These are phyloP conservation scores for Aporrectodea caliginosa DNA, from an alignment of 1,140 invertebrate species.

Conservation along the genomic window DNA sequence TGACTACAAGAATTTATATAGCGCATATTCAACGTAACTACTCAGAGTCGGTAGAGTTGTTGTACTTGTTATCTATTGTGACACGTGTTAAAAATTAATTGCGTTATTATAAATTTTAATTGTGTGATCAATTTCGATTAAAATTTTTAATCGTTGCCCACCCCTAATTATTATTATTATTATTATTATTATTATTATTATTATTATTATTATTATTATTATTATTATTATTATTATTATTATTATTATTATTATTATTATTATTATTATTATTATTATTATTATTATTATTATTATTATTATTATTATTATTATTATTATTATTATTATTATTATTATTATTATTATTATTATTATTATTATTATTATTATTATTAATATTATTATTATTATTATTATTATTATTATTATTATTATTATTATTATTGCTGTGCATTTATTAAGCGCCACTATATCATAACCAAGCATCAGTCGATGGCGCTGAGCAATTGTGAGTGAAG, in stretches of 20 bases:
- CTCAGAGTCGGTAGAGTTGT: no score
- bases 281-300: not conserved
- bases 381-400: constrained; percentile 11
- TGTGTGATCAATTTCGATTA: no score
- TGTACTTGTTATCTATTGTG: no score
- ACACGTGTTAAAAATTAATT: no score
- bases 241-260: not conserved
- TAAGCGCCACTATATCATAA: no score
- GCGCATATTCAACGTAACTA: no score
- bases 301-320: not conserved
- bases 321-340: not conserved
- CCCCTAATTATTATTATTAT: no score
- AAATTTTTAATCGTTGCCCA: no score
- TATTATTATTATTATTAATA: constrained; percentile 14
- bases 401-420: constrained; percentile 15
- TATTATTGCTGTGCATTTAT: not conserved
- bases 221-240: not conserved
- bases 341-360: not conserved
- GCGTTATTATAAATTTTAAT: no score
- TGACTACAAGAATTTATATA: no score
- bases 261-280: not conserved
- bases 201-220: not conserved
- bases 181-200: constrained; percentile 3
- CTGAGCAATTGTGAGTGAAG: no score
- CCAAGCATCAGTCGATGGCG: no score